Evolutionary conservation across 2,888 invertebrate genomes (phyloP).

Genomic region (Athalia rosae): DNA sequence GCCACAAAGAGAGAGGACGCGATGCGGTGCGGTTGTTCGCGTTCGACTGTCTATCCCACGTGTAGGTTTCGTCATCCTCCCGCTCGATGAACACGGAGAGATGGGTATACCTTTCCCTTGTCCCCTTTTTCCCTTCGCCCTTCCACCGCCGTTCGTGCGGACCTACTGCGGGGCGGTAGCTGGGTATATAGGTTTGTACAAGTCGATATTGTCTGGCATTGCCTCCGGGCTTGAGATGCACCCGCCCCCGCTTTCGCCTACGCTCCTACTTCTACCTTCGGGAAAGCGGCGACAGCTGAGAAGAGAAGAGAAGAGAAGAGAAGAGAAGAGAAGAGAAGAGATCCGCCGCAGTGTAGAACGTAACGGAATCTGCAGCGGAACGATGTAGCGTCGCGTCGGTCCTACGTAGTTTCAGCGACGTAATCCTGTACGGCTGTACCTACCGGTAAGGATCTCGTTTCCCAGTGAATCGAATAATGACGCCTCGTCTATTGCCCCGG

Average conservation of each 20-base stretch:
- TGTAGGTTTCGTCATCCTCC: background rate
- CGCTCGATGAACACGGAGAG: slow-evolving; percentile 3
- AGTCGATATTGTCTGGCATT: slow-evolving; percentile 46
- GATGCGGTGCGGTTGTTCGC: no score
- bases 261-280: no score
- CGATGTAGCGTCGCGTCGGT: slow-evolving; percentile 15
- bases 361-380: slow-evolving; percentile 29
- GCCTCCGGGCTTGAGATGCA: slow-evolving; percentile 42
- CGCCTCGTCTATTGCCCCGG: slow-evolving; percentile 4
- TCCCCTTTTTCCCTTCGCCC: no score
- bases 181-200: slow-evolving; percentile 6
- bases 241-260: background rate
- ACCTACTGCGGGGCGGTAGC: background rate
- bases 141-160: background rate
- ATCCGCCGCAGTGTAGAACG: background rate
- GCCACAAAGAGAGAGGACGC: background rate
- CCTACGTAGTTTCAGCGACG: slow-evolving; percentile 11
- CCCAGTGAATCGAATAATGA: slow-evolving; percentile 37
- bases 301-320: background rate
- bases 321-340: no score
- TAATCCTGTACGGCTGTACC: slow-evolving; percentile 1
- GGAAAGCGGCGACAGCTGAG: slow-evolving; percentile 26
- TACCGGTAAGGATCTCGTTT: slow-evolving; percentile 20
- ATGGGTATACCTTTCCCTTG: background rate
- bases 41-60: no score